phyloP scores from a whole-genome alignment of 2,797 vertebrate genomes.

The Tolypeutes matacus region DNA sequence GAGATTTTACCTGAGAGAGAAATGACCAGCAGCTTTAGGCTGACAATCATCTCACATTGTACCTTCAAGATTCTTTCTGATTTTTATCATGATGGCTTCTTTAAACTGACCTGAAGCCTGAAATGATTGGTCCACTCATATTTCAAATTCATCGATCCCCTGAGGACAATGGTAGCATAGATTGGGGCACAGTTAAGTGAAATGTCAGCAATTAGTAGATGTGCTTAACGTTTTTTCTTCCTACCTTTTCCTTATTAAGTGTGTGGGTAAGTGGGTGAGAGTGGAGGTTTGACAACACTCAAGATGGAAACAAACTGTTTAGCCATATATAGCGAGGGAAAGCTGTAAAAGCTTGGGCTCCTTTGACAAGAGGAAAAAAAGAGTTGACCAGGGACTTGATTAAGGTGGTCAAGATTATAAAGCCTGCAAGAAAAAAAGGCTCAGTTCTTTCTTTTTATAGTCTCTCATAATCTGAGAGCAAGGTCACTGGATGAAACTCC shows the following conservation, averaged over 20 bases:
- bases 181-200: not conserved
- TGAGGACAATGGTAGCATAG: not conserved
- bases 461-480: constrained; percentile 71
- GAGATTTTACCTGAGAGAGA: constrained; percentile 47
- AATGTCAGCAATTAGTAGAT: constrained; percentile 53
- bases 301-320: constrained; percentile 53
- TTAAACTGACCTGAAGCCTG: constrained; percentile 26
- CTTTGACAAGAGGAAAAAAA: constrained; percentile 67
- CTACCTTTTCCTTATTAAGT: not conserved
- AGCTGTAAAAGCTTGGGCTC: not conserved
- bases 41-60: constrained; percentile 39
- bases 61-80: constrained; percentile 38
- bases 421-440: constrained; percentile 69
- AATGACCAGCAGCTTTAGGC: not conserved
- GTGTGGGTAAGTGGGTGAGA: not conserved
- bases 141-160: constrained; percentile 60
- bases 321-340: not conserved
- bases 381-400: constrained; percentile 74
- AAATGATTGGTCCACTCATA: constrained; percentile 16
- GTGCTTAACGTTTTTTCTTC: not conserved
- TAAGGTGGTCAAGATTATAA: constrained; percentile 74
- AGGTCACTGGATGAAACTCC: constrained; percentile 65
- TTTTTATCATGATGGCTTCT: constrained; percentile 48
- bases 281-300: not conserved
- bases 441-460: constrained; percentile 71